Evolutionary conservation across 2,888 invertebrate genomes (phyloP), one percentile per base, ranked within the genome.

Genomic region (Zonitis immaculata): DNA sequence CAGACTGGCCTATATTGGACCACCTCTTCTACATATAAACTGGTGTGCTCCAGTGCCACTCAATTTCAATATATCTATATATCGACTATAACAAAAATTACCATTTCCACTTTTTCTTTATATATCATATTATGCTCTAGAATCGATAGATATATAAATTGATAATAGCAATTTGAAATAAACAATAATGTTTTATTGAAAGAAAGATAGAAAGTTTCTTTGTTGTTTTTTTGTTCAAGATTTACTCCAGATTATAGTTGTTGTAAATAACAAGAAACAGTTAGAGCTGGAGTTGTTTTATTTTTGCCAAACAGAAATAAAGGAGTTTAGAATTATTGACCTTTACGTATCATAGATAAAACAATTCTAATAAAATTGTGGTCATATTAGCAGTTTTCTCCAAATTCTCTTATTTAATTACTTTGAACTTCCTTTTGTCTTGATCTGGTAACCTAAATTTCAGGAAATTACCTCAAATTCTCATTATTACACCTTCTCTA

Each of bases 1-100:
- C 67, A 67, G 65, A 69, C 71, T 71, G 70, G 69, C 71, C 71
- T 71, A 71, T 69, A 71, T 71, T 65, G 62, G 61, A 54, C 60
- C 64, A 64, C 65, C 66, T 68, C 68, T 67, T 69, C 64, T 62
- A 62, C 64, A 65, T 65, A 65, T 65, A n/a, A 63, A 62, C 61
- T 57, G 57, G 44, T 45, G 52, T 56, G 56, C 52, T 56, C 52
- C 52, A 56, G 52, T 56, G 56, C 56, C 56, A 56, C 56, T 56
- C 56, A 27, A 47, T 43, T 54, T 44, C 27, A 35, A 35, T 35
- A 35, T 35, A 35, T 35, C 9, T 18, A 9, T 35, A 35, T 16
- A n/a, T 16, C 16, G 8, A 7, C n/a, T 35, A 8, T 3, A 7
- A 18, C 14, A 18, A 35, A 35, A 35, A 35, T 35, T 35, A 35